A percentile compares a stretch with the other conserved stretches of the same genome.
phyloP scores from a whole-genome alignment of 2,113 vertebrate species.

The Benthochromis sp. region DNA sequence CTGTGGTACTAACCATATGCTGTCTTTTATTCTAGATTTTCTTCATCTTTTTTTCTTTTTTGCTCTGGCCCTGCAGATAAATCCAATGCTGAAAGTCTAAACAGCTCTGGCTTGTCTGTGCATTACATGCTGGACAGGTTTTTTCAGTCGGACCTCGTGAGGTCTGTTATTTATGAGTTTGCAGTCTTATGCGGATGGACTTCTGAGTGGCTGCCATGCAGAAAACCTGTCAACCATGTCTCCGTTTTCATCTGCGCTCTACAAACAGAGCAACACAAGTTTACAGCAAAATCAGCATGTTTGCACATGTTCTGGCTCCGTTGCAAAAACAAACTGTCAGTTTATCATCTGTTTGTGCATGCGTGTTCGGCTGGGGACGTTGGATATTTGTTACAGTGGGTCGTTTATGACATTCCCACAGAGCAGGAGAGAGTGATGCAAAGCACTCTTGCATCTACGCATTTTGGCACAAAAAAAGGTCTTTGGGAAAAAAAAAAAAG shows the following conservation, averaged over 20 bases:
- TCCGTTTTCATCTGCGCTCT: conserved; percentile 45
- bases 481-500: neutral
- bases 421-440: neutral
- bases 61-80: conserved; percentile 10
- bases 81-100: neutral
- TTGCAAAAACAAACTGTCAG: conserved; percentile 47
- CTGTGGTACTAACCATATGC: conserved; percentile 41
- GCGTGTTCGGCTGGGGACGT: neutral
- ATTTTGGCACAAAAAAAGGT: neutral
- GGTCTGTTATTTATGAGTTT: conserved; percentile 26
- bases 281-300: conserved; percentile 58
- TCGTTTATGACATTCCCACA: conserved; percentile 11
- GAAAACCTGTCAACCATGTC: conserved; percentile 44
- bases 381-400: conserved; percentile 35
- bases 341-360: conserved; percentile 43
- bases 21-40: conserved; percentile 24
- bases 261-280: conserved; percentile 53
- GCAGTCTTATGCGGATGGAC: conserved; percentile 6
- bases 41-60: neutral
- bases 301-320: conserved; percentile 54
- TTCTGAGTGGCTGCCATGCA: conserved; percentile 35
- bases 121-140: neutral
- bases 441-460: conserved; percentile 7
- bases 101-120: neutral
- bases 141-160: neutral